These are phyloP conservation scores for Apus apus DNA, from an alignment of 2,113 vertebrate genomes.

Conservation along the genomic window DNA sequence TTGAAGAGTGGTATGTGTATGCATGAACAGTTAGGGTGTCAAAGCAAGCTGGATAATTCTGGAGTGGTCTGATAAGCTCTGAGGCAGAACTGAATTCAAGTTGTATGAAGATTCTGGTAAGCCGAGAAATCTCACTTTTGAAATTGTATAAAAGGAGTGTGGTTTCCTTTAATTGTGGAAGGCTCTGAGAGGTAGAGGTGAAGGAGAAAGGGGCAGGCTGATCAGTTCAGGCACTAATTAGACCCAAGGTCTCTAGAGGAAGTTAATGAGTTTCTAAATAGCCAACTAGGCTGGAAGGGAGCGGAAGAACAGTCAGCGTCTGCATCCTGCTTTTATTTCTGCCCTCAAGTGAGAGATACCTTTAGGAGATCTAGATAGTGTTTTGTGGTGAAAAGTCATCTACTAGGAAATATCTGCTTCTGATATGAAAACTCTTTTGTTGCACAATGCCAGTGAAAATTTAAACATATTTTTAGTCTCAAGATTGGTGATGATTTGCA, in stretches of 20 bases:
- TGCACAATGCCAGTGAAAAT: background rate
- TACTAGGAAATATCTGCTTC: background rate
- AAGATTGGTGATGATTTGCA: background rate
- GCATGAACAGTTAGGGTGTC: background rate
- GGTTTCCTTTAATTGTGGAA: background rate
- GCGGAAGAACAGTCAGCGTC: background rate
- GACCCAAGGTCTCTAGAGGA: slow-evolving; percentile 25
- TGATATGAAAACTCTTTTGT: background rate
- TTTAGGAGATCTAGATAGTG: background rate
- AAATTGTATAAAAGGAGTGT: background rate
- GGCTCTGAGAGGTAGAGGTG: background rate
- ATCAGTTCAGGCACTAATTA: slow-evolving; percentile 7
- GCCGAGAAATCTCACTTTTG: background rate
- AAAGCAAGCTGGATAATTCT: background rate
- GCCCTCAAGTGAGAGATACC: background rate
- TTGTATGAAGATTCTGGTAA: background rate
- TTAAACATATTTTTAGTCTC: background rate
- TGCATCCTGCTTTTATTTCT: background rate
- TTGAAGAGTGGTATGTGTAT: background rate
- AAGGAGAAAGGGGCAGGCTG: background rate
- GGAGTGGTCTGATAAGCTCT: background rate
- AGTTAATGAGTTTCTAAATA: slow-evolving; percentile 63
- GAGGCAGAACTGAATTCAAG: background rate
- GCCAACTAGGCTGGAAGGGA: background rate
- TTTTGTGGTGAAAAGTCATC: background rate